Conservation (phyloP, 2,113 vertebrate genomes). For the Elgaria multicarinata region DNA sequence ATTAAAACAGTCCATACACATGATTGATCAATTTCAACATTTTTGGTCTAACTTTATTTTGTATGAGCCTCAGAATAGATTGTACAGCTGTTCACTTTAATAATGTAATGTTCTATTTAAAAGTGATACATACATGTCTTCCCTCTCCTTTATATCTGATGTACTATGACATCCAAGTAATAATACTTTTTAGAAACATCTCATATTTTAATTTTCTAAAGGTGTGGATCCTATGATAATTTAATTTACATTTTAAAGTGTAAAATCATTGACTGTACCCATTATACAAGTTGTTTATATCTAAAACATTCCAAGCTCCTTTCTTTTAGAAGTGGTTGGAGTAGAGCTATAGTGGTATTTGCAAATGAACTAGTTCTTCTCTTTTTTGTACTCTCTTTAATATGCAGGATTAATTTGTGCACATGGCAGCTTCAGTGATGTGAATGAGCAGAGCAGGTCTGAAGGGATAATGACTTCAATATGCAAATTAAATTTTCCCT, state of each 20-base stretch:
- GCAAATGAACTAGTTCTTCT: neutral
- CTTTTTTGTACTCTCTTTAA: conserved; percentile 2
- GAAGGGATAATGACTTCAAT: conserved; percentile 23
- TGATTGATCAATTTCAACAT: neutral
- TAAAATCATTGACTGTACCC: neutral
- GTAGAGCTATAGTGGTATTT: neutral
- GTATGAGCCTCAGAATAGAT: neutral
- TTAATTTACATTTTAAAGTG: neutral
- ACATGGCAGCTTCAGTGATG: neutral
- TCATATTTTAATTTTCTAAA: neutral
- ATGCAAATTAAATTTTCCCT: conserved; percentile 19
- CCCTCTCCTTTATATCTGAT: neutral
- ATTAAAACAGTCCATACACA: neutral
- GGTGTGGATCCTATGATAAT: neutral
- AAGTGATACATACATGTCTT: neutral
- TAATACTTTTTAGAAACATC: neutral
- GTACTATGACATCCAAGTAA: neutral
- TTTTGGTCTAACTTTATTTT: neutral
- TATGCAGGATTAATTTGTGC: neutral
- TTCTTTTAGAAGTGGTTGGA: neutral
- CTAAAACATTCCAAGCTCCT: neutral
- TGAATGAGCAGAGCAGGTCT: neutral
- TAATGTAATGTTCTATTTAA: neutral
- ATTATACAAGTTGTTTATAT: neutral
- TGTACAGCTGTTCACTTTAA: neutral